Conservation (phyloP, 2,888 invertebrate genomes). For the Tachina grossa region DNA sequence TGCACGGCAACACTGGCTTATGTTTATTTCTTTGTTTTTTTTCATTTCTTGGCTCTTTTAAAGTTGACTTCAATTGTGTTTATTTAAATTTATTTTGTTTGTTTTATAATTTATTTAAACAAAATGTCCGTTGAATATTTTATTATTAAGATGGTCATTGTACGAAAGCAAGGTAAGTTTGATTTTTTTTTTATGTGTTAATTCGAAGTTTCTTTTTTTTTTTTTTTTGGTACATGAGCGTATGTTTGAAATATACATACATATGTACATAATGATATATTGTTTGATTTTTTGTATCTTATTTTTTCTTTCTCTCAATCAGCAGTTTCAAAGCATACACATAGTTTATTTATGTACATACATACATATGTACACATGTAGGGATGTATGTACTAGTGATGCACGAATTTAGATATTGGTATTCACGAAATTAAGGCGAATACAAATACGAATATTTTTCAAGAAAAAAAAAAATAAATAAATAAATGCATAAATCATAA, state of each 20-base stretch:
- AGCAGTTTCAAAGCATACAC: neutral
- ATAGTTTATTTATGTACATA: neutral
- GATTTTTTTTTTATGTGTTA: slow-evolving; percentile 38
- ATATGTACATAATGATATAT: neutral
- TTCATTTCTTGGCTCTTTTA: slow-evolving; percentile 12
- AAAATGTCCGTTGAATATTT: slow-evolving; percentile 52
- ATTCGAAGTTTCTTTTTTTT: slow-evolving; percentile 17
- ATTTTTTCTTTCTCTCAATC: neutral
- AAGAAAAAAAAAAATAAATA: too few relatives aligned
- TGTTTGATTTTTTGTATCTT: slow-evolving; percentile 3
- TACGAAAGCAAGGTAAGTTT: slow-evolving; percentile 54
- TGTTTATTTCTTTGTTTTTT: slow-evolving; percentile 6
- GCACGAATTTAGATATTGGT: too few relatives aligned
- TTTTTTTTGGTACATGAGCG: slow-evolving; percentile 1
- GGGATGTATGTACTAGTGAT: neutral
- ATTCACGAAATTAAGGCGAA: too few relatives aligned
- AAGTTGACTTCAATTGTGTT: slow-evolving; percentile 37
- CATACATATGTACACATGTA: neutral
- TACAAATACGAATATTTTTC: too few relatives aligned
- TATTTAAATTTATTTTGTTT: slow-evolving; percentile 58
- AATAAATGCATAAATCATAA: too few relatives aligned
- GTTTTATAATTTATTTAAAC: slow-evolving; percentile 52
- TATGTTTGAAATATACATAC: neutral
- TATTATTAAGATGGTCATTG: slow-evolving; percentile 54
- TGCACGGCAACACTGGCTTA: neutral